Percentiles rank a stretch among this genome's conserved stretches.
Evolutionary conservation across 2,888 invertebrate species (phyloP).

Genomic region (Plebejus melissa): DNA sequence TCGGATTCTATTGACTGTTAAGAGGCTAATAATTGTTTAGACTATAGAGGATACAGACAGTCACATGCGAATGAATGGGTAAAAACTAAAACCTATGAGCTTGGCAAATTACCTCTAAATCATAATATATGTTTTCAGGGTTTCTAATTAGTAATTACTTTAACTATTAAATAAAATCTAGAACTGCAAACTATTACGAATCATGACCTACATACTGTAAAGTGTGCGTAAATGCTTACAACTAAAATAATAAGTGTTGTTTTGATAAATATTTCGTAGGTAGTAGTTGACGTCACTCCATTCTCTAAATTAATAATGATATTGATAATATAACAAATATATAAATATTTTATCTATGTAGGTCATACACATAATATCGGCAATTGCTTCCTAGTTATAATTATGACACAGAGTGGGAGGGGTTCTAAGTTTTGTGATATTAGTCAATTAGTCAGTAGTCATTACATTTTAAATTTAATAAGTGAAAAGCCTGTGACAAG

Average conservation of each 20-base stretch:
- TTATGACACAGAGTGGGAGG: too few relatives aligned
- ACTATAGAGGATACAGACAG: too few relatives aligned
- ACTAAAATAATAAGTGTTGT: slow-evolving; percentile 4
- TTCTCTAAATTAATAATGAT: too few relatives aligned
- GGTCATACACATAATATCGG: not conserved
- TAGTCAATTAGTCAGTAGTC: too few relatives aligned
- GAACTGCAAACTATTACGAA: not conserved
- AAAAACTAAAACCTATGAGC: too few relatives aligned
- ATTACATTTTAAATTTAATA: too few relatives aligned
- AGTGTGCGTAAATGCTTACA: not conserved
- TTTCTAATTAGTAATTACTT: not conserved
- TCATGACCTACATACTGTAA: not conserved
- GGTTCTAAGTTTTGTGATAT: too few relatives aligned
- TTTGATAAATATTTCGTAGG: not conserved
- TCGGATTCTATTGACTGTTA: too few relatives aligned
- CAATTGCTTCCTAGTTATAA: not conserved
- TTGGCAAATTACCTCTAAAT: not conserved
- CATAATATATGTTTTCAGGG: not conserved
- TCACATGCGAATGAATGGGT: too few relatives aligned
- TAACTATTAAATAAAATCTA: not conserved
- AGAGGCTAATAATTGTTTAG: too few relatives aligned
- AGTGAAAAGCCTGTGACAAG: too few relatives aligned
- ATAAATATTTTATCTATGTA: not conserved
- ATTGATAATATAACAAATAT: not conserved
- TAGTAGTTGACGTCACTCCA: not conserved